These are phyloP conservation scores for Himalopsyche kuldschensis DNA, from an alignment of 2,888 invertebrate genomes.

Conservation along the genomic window DNA sequence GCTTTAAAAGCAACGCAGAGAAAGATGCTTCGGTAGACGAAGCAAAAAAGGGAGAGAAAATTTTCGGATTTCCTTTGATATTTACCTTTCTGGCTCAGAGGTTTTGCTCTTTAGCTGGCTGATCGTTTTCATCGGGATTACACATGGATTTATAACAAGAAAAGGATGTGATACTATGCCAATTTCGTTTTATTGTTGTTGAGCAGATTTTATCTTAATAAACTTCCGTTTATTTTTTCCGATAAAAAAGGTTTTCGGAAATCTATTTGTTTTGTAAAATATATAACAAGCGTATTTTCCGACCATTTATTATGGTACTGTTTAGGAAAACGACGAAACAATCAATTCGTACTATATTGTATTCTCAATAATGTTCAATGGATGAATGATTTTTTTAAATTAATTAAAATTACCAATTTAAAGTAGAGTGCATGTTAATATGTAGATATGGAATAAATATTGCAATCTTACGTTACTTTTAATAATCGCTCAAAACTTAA, in stretches of 20 bases:
- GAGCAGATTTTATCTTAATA: not conserved
- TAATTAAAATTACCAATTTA: too few relatives aligned
- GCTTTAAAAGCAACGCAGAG: constrained; percentile 3
- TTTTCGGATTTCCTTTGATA: constrained; percentile 34
- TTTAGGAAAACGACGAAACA: too few relatives aligned
- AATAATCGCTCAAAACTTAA: too few relatives aligned
- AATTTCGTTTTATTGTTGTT: constrained; percentile 7
- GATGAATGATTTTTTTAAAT: too few relatives aligned
- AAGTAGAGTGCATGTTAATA: too few relatives aligned
- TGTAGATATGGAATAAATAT: too few relatives aligned
- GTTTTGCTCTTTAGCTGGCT: constrained; percentile 11
- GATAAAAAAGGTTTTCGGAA: not conserved
- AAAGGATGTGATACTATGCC: not conserved
- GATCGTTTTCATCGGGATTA: constrained; percentile 26
- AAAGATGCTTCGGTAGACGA: constrained; percentile 7
- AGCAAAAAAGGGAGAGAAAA: constrained; percentile 22
- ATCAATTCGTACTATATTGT: too few relatives aligned
- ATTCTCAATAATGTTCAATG: too few relatives aligned
- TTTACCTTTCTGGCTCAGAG: constrained; percentile 34
- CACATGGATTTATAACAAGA: not conserved
- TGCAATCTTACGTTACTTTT: too few relatives aligned
- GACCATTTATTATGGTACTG: too few relatives aligned
- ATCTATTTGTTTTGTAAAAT: too few relatives aligned
- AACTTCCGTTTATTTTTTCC: not conserved
- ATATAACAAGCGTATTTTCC: too few relatives aligned